Evolutionary conservation across 2,113 vertebrate species (phyloP).

Genomic region (Oreochromis niloticus): DNA sequence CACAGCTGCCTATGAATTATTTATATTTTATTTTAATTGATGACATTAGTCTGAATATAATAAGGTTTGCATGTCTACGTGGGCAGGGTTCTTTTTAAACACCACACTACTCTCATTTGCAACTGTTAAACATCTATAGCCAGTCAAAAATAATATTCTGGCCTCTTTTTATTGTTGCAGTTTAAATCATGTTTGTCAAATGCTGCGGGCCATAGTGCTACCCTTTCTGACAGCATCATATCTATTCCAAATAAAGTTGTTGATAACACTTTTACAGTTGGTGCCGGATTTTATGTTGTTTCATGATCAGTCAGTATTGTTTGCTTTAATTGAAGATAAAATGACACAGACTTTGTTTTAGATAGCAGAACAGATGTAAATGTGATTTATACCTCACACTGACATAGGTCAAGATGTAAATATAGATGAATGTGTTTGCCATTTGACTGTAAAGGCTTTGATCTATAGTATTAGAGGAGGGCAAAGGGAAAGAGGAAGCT

Average conservation of each 20-base stretch:
- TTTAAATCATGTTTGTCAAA: slow-evolving; percentile 9
- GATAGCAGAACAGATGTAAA: background rate
- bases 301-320: slow-evolving; percentile 10
- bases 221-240: slow-evolving; percentile 14
- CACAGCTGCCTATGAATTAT: background rate
- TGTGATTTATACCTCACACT: background rate
- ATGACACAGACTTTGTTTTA: background rate
- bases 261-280: background rate
- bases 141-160: background rate
- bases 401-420: slow-evolving; percentile 21
- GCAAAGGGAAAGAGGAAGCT: slow-evolving; percentile 15
- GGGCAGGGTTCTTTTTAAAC: background rate
- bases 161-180: background rate
- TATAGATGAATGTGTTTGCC: background rate
- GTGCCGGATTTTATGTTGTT: background rate
- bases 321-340: background rate
- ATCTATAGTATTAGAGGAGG: background rate
- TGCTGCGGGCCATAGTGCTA: background rate
- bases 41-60: background rate
- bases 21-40: background rate
- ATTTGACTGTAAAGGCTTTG: slow-evolving; percentile 21
- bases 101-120: background rate
- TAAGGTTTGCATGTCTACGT: background rate
- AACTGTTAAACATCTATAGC: background rate
- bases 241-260: slow-evolving; percentile 24